Percentiles rank a stretch among this genome's conserved stretches.
These are phyloP conservation scores for Microcebus murinus DNA, from an alignment of 2,113 vertebrate species.

Conservation along the genomic window DNA sequence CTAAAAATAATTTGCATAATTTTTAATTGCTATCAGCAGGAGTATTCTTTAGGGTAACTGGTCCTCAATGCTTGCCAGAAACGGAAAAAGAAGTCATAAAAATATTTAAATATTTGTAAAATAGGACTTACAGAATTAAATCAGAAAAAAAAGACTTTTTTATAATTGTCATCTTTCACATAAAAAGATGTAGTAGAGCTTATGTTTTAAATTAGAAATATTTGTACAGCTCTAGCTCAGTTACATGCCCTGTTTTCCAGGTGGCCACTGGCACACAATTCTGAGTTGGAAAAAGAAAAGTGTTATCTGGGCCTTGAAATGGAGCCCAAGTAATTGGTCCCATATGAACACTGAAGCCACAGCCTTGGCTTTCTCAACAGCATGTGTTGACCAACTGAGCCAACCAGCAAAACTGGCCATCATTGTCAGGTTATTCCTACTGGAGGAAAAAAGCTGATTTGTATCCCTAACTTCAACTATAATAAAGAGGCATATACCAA, in stretches of 20 bases:
- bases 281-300: neutral
- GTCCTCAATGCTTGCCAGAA: neutral
- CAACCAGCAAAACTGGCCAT: neutral
- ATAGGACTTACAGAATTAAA: neutral
- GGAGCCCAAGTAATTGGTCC: neutral
- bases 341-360: neutral
- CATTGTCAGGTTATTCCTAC: neutral
- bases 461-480: neutral
- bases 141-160: neutral
- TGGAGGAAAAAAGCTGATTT: neutral
- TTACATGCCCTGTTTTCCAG: neutral
- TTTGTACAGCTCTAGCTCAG: neutral
- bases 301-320: neutral
- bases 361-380: neutral
- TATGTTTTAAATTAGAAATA: slow-evolving; percentile 23
- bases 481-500: slow-evolving; percentile 17
- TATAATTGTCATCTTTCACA: neutral
- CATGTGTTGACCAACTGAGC: neutral
- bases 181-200: neutral
- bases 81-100: neutral
- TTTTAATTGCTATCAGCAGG: slow-evolving; percentile 5
- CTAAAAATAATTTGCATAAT: neutral
- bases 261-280: neutral
- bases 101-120: slow-evolving; percentile 28
- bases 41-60: neutral